Evolutionary conservation across 2,888 invertebrate species (phyloP).

Genomic region (Melieria omissa): DNA sequence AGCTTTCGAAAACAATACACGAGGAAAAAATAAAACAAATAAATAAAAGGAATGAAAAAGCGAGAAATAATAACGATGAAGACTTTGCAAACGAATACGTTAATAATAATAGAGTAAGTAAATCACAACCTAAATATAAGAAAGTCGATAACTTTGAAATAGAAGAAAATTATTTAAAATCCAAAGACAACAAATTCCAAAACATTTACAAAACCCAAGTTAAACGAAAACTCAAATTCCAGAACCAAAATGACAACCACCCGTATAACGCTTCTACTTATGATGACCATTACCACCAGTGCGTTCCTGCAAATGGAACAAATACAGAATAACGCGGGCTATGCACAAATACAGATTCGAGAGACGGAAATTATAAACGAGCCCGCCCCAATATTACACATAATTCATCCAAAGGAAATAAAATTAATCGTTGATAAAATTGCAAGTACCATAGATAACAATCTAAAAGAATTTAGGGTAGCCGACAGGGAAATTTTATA

Average conservation of each 20-base stretch:
- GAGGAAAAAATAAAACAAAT: no score
- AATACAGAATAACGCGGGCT: constrained; percentile 11
- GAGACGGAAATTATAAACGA: not conserved
- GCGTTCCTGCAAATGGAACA: constrained; percentile 11
- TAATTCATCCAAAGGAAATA: no score
- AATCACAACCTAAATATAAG: constrained; percentile 24
- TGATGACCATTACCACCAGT: not conserved
- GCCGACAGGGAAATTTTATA: not conserved
- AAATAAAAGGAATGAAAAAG: not conserved
- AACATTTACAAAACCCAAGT: constrained; percentile 23
- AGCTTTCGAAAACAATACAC: no score
- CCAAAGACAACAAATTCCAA: constrained; percentile 22
- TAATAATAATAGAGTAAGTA: constrained; percentile 22
- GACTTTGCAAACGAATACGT: constrained; percentile 8
- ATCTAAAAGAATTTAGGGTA: no score
- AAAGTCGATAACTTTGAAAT: constrained; percentile 2
- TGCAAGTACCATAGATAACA: no score
- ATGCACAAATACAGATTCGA: not conserved
- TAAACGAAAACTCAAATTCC: constrained; percentile 22
- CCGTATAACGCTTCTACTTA: not conserved
- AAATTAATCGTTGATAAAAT: no score
- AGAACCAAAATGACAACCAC: not conserved
- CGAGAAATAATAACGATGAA: no score
- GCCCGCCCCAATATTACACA: no score
- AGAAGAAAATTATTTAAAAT: constrained; percentile 15